Conservation (phyloP, 1,140 invertebrate genomes). For the Mya arenaria region DNA sequence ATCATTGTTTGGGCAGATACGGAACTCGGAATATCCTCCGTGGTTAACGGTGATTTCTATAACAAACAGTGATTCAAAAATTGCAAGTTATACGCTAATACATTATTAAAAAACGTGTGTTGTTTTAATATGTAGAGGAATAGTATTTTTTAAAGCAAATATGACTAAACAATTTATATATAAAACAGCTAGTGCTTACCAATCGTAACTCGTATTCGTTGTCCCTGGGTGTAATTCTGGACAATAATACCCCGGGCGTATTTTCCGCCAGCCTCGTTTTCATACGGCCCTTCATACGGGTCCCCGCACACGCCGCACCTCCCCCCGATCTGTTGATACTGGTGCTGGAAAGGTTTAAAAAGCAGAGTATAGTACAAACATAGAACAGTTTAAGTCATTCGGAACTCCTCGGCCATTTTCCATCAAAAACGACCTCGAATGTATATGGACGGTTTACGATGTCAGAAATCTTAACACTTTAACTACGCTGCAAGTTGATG, state of each 20-base stretch:
- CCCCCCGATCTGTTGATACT: too few species aligned
- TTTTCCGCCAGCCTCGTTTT: slow-evolving; percentile 79
- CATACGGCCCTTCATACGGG: slow-evolving; percentile 75
- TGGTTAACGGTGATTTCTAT: slow-evolving; percentile 56
- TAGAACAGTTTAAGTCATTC: too few species aligned
- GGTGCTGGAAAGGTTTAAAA: too few species aligned
- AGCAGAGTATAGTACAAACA: too few species aligned
- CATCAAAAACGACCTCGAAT: too few species aligned
- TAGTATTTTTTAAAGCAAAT: too few species aligned
- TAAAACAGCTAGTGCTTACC: not conserved
- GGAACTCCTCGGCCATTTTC: too few species aligned
- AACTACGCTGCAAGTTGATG: too few species aligned
- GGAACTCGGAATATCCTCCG: slow-evolving; percentile 92
- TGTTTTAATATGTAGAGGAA: too few species aligned
- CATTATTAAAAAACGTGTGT: too few species aligned
- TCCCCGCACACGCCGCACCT: slow-evolving; percentile 56
- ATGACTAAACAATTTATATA: not conserved
- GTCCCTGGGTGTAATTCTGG: slow-evolving; percentile 70
- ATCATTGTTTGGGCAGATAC: slow-evolving; percentile 87
- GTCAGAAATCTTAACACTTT: too few species aligned
- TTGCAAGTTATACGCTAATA: not conserved
- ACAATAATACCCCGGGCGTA: slow-evolving; percentile 78
- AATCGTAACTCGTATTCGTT: slow-evolving; percentile 58
- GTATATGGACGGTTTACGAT: too few species aligned
- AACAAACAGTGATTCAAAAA: not conserved